These are phyloP conservation scores for Myxocyprinus asiaticus DNA, from an alignment of 2,113 vertebrate genomes.

Conservation along the genomic window DNA sequence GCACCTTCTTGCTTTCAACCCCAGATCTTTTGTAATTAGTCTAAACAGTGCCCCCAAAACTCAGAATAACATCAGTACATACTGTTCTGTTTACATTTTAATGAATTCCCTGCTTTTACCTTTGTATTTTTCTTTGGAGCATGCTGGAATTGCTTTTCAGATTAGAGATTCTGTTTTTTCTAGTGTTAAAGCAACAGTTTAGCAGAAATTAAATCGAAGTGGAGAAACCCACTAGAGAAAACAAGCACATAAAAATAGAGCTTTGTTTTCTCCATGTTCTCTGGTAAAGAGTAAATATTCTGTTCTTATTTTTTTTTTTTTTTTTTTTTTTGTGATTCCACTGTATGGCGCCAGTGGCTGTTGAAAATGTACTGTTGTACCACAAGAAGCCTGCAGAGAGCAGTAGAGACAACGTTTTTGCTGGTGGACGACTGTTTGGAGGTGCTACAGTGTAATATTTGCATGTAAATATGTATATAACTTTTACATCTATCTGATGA, in stretches of 20 bases:
- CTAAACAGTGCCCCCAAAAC: neutral
- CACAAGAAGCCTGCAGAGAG: conserved; percentile 13
- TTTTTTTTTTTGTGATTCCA: neutral
- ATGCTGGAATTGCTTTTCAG: conserved; percentile 38
- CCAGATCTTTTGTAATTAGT: neutral
- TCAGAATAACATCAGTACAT: neutral
- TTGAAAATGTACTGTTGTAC: conserved; percentile 14
- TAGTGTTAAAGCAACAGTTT: conserved; percentile 24
- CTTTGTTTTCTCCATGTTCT: neutral
- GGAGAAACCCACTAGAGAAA: conserved; percentile 8
- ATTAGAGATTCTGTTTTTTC: conserved; percentile 5
- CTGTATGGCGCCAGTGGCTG: conserved; percentile 42
- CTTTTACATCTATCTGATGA: too few relatives aligned
- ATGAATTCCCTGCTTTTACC: conserved; percentile 3
- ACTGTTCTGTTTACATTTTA: conserved; percentile 15
- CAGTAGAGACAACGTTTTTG: neutral
- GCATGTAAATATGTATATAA: too few relatives aligned
- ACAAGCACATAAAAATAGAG: conserved; percentile 13
- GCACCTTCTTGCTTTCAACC: neutral
- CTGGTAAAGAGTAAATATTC: conserved; percentile 4
- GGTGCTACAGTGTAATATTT: too few relatives aligned
- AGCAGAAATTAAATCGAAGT: conserved; percentile 24
- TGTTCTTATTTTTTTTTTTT: neutral
- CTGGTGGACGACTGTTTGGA: too few relatives aligned
- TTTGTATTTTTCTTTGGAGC: conserved; percentile 1